A percentile compares a stretch with the other conserved stretches of the same genome.
Evolutionary conservation across 2,888 invertebrate species (phyloP).

Genomic region (Ophion slaviceki): DNA sequence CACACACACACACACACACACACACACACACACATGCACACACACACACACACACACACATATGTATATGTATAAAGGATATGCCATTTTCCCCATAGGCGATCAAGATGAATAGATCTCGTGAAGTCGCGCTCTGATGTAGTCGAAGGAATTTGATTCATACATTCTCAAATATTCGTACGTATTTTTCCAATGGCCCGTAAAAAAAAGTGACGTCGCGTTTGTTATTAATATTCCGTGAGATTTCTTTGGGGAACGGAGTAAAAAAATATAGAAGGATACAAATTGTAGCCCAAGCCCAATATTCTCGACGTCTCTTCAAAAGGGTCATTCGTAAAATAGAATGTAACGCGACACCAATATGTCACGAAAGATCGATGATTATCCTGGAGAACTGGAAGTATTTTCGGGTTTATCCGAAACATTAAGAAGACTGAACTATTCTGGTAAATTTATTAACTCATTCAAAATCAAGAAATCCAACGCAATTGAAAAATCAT

Average conservation of each 20-base stretch:
- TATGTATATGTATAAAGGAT: not conserved
- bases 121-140: slow-evolving; percentile 34
- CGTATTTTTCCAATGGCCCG: slow-evolving; percentile 26
- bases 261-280: slow-evolving; percentile 5
- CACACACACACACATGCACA: not conserved
- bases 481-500: too few species aligned
- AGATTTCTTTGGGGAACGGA: slow-evolving; percentile 25
- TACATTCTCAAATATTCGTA: slow-evolving; percentile 53
- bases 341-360: not conserved
- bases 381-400: not conserved
- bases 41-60: not conserved
- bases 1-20: not conserved
- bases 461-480: too few species aligned
- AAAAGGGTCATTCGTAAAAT: slow-evolving; percentile 29
- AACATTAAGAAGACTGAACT: too few species aligned
- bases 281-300: slow-evolving; percentile 8
- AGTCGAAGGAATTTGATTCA: slow-evolving; percentile 57
- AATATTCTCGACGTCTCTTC: slow-evolving; percentile 10
- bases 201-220: slow-evolving; percentile 13
- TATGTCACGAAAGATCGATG: slow-evolving; percentile 5
- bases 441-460: too few species aligned
- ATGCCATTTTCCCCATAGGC: slow-evolving; percentile 3
- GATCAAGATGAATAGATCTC: slow-evolving; percentile 51
- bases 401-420: too few species aligned
- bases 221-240: slow-evolving; percentile 54